phyloP scores from a whole-genome alignment of 2,888 invertebrate genomes.

The Ganaspis brasiliensis region DNA sequence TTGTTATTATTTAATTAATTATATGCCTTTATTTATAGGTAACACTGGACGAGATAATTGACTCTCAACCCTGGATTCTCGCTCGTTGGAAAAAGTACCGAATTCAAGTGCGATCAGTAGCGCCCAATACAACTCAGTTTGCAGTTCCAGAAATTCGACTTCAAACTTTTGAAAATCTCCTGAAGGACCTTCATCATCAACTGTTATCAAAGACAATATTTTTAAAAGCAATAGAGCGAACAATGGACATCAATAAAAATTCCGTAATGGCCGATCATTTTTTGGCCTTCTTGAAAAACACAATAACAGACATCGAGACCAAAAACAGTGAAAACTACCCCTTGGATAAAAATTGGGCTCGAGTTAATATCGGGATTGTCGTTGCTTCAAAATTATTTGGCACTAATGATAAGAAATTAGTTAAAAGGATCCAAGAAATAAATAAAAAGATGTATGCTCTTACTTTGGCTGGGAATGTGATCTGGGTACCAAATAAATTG shows the following conservation, averaged over 20 bases:
- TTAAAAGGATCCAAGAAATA: slow-evolving; percentile 88
- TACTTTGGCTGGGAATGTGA: slow-evolving; percentile 88
- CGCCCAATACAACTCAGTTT: slow-evolving; percentile 85
- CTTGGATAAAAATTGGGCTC: slow-evolving; percentile 83
- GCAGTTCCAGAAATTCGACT: slow-evolving; percentile 84
- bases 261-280: slow-evolving; percentile 85
- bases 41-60: slow-evolving; percentile 86
- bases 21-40: no score
- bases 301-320: slow-evolving; percentile 84
- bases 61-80: slow-evolving; percentile 82
- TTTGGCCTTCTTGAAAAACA: slow-evolving; percentile 85
- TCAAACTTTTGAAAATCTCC: slow-evolving; percentile 86
- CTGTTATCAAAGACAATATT: slow-evolving; percentile 83
- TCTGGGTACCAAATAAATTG: slow-evolving; percentile 94
- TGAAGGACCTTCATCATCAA: slow-evolving; percentile 86
- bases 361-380: slow-evolving; percentile 86
- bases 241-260: slow-evolving; percentile 81
- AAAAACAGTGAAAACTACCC: slow-evolving; percentile 83
- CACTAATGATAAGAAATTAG: slow-evolving; percentile 88
- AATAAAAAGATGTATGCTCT: slow-evolving; percentile 91
- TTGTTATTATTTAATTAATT: no score
- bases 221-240: slow-evolving; percentile 79
- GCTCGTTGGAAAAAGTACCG: slow-evolving; percentile 91
- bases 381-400: slow-evolving; percentile 89
- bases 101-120: slow-evolving; percentile 87